Evolutionary conservation across 2,888 invertebrate species (phyloP).

Genomic region (Drosophila koepferae): DNA sequence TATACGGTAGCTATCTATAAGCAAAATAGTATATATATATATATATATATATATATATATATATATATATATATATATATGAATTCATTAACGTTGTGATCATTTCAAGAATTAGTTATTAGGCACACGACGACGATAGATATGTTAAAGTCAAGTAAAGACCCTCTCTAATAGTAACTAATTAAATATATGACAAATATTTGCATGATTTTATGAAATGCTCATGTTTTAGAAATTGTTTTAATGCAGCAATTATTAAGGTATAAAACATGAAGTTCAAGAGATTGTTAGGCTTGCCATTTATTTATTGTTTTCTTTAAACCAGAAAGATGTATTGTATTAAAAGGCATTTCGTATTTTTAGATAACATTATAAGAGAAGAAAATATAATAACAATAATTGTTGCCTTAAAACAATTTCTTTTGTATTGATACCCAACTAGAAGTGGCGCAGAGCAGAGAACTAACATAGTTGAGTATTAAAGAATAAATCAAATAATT

Average conservation of each 20-base stretch:
- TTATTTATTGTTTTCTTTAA: slow-evolving; percentile 4
- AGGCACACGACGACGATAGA: slow-evolving; percentile 42
- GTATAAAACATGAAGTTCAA: slow-evolving; percentile 8
- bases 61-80: slow-evolving; percentile 25
- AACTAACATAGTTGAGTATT: slow-evolving; percentile 9
- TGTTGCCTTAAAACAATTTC: slow-evolving; percentile 49
- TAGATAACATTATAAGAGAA: slow-evolving; percentile 11
- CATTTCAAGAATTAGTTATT: slow-evolving; percentile 78
- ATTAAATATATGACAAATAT: slow-evolving; percentile 26
- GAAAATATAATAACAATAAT: slow-evolving; percentile 16
- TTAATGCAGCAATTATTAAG: slow-evolving; percentile 34
- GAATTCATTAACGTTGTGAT: slow-evolving; percentile 82
- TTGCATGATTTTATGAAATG: slow-evolving; percentile 1
- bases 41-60: too few species aligned
- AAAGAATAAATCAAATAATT: slow-evolving; percentile 27
- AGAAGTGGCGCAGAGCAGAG: neutral
- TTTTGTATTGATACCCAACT: slow-evolving; percentile 5
- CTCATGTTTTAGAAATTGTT: slow-evolving; percentile 43
- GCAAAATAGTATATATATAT: slow-evolving; percentile 5
- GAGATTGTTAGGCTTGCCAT: slow-evolving; percentile 5
- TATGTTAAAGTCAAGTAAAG: slow-evolving; percentile 47
- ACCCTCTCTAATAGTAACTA: slow-evolving; percentile 23
- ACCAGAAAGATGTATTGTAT: neutral
- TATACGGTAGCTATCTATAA: slow-evolving; percentile 46
- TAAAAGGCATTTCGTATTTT: slow-evolving; percentile 4